Percentiles rank a stretch among this genome's conserved stretches.
phyloP scores from a whole-genome alignment of 2,888 invertebrate species.

The Diarsia brunnea region DNA sequence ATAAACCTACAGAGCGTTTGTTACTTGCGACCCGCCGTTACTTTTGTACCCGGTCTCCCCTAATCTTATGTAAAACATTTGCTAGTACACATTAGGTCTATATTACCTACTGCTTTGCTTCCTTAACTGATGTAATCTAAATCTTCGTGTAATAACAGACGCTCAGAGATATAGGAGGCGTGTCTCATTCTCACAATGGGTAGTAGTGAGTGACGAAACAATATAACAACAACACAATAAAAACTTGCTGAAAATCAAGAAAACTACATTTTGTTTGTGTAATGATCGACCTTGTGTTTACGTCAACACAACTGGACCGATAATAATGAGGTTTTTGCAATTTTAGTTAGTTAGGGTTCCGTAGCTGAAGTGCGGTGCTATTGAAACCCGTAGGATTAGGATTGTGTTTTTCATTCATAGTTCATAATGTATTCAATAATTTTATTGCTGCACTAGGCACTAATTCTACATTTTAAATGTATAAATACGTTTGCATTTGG shows the following conservation, averaged over 20 bases:
- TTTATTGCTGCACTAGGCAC: neutral
- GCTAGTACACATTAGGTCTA: neutral
- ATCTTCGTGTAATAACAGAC: neutral
- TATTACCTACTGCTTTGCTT: neutral
- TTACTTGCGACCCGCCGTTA: too few relatives aligned
- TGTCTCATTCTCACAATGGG: neutral
- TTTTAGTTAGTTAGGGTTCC: conserved; percentile 45
- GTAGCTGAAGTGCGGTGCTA: accelerated
- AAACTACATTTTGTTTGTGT: conserved; percentile 53
- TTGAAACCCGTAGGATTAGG: conserved; percentile 1
- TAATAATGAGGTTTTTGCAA: conserved; percentile 57
- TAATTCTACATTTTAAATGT: too few relatives aligned
- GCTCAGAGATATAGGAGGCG: neutral
- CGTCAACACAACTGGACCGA: conserved; percentile 63
- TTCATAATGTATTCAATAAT: neutral
- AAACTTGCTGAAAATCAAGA: conserved; percentile 42
- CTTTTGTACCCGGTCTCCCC: too few relatives aligned
- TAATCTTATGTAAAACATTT: too few relatives aligned
- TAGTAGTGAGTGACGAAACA: conserved; percentile 12
- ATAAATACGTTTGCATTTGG: too few relatives aligned
- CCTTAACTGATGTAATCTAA: neutral
- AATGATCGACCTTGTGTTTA: conserved; percentile 59
- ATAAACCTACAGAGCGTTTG: too few relatives aligned
- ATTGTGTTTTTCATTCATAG: neutral
- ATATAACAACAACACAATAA: neutral